phyloP scores from a whole-genome alignment of 2,113 vertebrate genomes.

The Perca schrenkii region DNA sequence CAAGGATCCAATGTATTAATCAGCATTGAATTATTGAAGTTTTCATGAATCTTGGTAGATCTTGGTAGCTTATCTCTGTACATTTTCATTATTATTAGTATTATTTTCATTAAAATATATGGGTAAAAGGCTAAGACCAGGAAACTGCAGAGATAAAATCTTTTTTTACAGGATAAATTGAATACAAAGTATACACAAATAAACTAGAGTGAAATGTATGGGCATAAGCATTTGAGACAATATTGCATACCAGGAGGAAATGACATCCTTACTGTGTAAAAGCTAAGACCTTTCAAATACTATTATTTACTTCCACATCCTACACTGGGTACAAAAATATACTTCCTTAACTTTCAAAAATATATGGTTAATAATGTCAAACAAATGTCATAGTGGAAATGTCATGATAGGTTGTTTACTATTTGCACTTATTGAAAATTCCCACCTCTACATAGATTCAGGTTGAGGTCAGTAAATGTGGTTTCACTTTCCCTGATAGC shows the following conservation, averaged over 20 bases:
- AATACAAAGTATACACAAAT: neutral
- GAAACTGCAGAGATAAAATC: neutral
- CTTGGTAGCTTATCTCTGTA: neutral
- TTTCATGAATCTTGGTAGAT: neutral
- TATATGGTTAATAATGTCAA: neutral
- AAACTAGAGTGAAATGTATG: neutral
- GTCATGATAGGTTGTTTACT: conserved; percentile 40
- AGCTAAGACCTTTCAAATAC: neutral
- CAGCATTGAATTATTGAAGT: neutral
- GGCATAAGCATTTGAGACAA: neutral
- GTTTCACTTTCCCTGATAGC: conserved; percentile 66
- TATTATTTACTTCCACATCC: neutral
- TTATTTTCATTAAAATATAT: neutral
- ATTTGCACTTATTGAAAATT: conserved; percentile 53
- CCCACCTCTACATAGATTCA: conserved; percentile 29
- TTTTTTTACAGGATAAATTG: no score
- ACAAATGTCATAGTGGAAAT: conserved; percentile 28
- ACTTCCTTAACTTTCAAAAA: neutral
- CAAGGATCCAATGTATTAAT: neutral
- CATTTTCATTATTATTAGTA: no score
- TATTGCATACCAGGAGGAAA: neutral
- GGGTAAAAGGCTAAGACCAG: neutral
- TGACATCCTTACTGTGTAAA: neutral
- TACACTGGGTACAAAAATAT: neutral
- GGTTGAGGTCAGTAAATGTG: conserved; percentile 53